Conservation (phyloP, 2,797 vertebrate genomes). For the Streptopelia turtur region DNA sequence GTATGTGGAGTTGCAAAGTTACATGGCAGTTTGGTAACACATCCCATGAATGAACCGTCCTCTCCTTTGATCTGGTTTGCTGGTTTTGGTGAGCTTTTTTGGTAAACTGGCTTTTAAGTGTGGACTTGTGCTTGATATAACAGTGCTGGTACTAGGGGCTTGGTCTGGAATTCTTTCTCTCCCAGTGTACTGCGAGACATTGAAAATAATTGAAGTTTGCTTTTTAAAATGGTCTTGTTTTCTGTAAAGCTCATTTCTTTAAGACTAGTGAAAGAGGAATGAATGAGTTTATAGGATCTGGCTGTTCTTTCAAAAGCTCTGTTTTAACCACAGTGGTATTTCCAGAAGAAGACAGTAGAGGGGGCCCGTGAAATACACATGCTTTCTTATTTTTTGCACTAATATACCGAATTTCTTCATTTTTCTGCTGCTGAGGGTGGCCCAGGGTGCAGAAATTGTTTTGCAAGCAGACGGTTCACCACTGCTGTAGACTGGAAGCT, state of each 20-base stretch:
- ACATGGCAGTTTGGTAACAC: neutral
- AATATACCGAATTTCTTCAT: neutral
- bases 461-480: neutral
- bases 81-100: neutral
- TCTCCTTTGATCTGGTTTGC: neutral
- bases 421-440: neutral
- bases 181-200: neutral
- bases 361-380: neutral
- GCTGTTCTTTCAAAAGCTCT: neutral
- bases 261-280: neutral
- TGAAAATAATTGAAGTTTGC: neutral
- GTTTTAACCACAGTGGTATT: neutral
- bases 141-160: too few relatives aligned
- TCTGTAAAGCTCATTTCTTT: neutral
- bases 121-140: rapidly evolving
- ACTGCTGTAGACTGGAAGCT: neutral
- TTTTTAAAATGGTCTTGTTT: neutral
- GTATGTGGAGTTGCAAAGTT: neutral
- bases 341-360: slow-evolving; percentile 40
- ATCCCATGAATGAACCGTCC: neutral
- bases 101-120: neutral
- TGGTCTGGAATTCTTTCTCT: neutral
- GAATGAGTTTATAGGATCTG: neutral
- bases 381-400: neutral
- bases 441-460: neutral